Base-by-base conservation (phyloP, 1,140 invertebrate species). In the Lamellibrachia luymesi region DNA sequence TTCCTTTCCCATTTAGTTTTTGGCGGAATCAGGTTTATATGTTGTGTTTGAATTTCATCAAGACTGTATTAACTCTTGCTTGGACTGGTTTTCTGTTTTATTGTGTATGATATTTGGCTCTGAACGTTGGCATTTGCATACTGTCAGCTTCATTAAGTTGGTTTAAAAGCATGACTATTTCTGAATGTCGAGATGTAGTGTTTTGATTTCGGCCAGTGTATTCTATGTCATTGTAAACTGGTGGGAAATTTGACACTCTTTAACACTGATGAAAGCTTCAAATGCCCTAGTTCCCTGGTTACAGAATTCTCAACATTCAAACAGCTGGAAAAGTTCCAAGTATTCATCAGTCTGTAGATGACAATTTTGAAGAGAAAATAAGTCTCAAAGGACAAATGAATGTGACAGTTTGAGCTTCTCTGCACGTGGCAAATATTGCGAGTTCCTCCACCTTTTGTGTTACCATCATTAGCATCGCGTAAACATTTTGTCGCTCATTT, bases 11-110 rank as follows among this genome's bases (percentile, higher is more conserved):
- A 17, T 80, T 80, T 80, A 80, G 64, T 2, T 10, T 80, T 22
- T 80, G 13, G 64, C 64, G 25, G 17, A 38, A 80, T 17, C 64
- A 80, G 64, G 64, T 80, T 80, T 80, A 80, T 22, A 22, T 80
- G 64, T 80, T 80, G 64, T 80, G 64, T 80, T 80, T 80, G 64
- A 80, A 80, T 80, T 80, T 80, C 64, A 80, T 80, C 64, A 80
- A 80, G 64, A 80, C 64, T 80, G 52, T 56, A 22, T 80, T 17
- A 80, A 80, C 64, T 80, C 64, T 22, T 80, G 64, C 64, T 22
- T 80, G 64, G 64, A 80, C 25, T 80, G 64, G 64, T 80, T 80
- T 80, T 80, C 13, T 80, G 64, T 80, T 80, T 80, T 80, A 22
- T 80, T 80, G 6, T 17, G 52, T 56, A 56, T 22, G 64, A 80